Evolutionary conservation across 1,140 invertebrate species (phyloP).

Genomic region (Odontomachus brunneus): DNA sequence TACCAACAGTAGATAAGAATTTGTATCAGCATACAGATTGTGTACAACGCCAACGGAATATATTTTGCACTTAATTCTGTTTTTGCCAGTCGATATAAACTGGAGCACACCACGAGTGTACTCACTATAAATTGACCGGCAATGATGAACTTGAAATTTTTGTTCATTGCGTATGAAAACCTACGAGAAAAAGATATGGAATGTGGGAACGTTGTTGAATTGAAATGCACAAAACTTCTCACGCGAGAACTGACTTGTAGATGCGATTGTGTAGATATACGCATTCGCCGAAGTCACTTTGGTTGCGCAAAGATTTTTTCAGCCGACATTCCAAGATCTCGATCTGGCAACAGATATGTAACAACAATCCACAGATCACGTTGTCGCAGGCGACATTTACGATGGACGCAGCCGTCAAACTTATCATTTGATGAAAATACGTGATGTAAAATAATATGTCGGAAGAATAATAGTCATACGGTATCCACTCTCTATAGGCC

Average conservation of each 20-base stretch:
- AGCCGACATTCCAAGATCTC: slow-evolving; percentile 70
- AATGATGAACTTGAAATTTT: slow-evolving; percentile 61
- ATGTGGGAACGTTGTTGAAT: background rate
- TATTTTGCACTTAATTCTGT: slow-evolving; percentile 82
- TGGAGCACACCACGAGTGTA: slow-evolving; percentile 64
- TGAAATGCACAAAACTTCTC: background rate
- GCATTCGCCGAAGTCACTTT: slow-evolving; percentile 29
- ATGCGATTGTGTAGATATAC: slow-evolving; percentile 68
- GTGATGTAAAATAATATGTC: slow-evolving; percentile 58
- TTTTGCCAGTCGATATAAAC: slow-evolving; percentile 53
- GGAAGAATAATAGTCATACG: slow-evolving; percentile 55
- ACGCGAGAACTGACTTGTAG: slow-evolving; percentile 64
- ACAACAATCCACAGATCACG: slow-evolving; percentile 59
- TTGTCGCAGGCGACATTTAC: slow-evolving; percentile 70
- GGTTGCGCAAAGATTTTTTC: background rate
- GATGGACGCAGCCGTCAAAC: slow-evolving; percentile 44
- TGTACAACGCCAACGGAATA: slow-evolving; percentile 60
- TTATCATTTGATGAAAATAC: slow-evolving; percentile 68
- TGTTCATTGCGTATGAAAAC: slow-evolving; percentile 44
- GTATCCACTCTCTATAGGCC: slow-evolving; percentile 71
- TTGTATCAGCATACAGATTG: slow-evolving; percentile 71
- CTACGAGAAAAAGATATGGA: slow-evolving; percentile 16
- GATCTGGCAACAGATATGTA: slow-evolving; percentile 66
- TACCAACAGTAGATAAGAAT: slow-evolving; percentile 87
- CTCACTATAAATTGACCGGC: slow-evolving; percentile 61